Evolutionary conservation across 1,140 invertebrate species (phyloP).

Genomic region (Euwallacea fornicatus): DNA sequence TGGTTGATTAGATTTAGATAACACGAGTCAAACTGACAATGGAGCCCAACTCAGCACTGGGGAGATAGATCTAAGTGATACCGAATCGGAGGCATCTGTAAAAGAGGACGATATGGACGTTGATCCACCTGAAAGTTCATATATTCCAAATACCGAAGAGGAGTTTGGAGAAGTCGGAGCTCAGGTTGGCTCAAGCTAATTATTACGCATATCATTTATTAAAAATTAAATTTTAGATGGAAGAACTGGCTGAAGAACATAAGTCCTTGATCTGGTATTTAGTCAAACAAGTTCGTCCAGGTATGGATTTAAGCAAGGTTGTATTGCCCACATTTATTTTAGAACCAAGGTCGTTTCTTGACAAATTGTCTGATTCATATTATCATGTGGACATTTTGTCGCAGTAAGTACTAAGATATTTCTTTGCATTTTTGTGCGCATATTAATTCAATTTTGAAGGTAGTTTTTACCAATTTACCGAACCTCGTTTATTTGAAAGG

Average conservation of each 20-base stretch:
- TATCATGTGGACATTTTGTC: slow-evolving; percentile 86
- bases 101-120: slow-evolving; percentile 58
- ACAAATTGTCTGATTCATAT: slow-evolving; percentile 91
- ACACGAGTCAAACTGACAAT: slow-evolving; percentile 50
- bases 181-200: slow-evolving; percentile 9
- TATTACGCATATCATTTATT: background rate
- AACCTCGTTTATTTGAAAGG: too few species aligned
- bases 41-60: slow-evolving; percentile 51
- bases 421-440: too few species aligned
- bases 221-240: slow-evolving; percentile 69
- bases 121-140: slow-evolving; percentile 62
- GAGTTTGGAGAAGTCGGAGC: slow-evolving; percentile 67
- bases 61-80: slow-evolving; percentile 55
- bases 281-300: slow-evolving; percentile 91
- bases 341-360: slow-evolving; percentile 90
- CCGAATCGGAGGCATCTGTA: slow-evolving; percentile 59
- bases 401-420: slow-evolving; percentile 20
- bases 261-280: slow-evolving; percentile 93
- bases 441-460: too few species aligned
- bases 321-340: slow-evolving; percentile 88
- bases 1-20: slow-evolving; percentile 45
- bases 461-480: too few species aligned
- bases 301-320: slow-evolving; percentile 96
- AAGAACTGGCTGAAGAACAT: slow-evolving; percentile 92
- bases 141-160: slow-evolving; percentile 66